A percentile compares a stretch with the other conserved stretches of the same genome.
phyloP scores from a whole-genome alignment of 2,797 vertebrate genomes.

The Prionace glauca region DNA sequence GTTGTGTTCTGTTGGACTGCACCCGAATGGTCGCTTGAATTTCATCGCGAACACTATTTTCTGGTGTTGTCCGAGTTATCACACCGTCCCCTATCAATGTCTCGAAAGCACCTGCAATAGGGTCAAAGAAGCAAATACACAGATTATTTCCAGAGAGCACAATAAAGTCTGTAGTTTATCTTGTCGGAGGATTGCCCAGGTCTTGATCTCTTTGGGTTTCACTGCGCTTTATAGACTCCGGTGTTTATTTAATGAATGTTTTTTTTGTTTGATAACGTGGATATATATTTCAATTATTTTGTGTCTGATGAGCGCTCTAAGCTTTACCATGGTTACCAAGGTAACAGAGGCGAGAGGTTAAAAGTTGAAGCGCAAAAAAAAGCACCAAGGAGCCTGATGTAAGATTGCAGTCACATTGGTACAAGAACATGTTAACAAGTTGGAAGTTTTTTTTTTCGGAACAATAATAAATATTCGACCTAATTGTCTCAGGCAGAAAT shows the following conservation, averaged over 20 bases:
- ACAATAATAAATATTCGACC: neutral
- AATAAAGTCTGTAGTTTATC: slow-evolving; percentile 7
- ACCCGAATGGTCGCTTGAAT: neutral
- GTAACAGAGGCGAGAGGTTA: neutral
- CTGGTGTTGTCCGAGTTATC: no score
- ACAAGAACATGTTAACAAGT: neutral
- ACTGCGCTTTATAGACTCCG: neutral
- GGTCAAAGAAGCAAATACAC: slow-evolving; percentile 28
- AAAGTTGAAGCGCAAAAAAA: neutral
- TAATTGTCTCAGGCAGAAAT: neutral
- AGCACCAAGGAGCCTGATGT: no score
- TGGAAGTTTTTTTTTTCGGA: neutral
- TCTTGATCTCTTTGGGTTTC: slow-evolving; percentile 5
- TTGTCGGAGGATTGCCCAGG: neutral
- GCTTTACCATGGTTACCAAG: neutral
- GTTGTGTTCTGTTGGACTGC: neutral
- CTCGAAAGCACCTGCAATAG: neutral
- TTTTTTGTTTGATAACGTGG: neutral
- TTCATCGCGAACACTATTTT: neutral
- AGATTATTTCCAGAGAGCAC: neutral
- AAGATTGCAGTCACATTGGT: neutral
- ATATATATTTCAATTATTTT: slow-evolving; percentile 22
- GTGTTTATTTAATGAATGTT: slow-evolving; percentile 23
- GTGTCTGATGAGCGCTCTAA: neutral
- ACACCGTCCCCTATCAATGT: neutral